A percentile compares a stretch with the other conserved stretches of the same genome.
These are phyloP conservation scores for Columbina picui DNA, from an alignment of 2,113 vertebrate genomes.

Conservation along the genomic window DNA sequence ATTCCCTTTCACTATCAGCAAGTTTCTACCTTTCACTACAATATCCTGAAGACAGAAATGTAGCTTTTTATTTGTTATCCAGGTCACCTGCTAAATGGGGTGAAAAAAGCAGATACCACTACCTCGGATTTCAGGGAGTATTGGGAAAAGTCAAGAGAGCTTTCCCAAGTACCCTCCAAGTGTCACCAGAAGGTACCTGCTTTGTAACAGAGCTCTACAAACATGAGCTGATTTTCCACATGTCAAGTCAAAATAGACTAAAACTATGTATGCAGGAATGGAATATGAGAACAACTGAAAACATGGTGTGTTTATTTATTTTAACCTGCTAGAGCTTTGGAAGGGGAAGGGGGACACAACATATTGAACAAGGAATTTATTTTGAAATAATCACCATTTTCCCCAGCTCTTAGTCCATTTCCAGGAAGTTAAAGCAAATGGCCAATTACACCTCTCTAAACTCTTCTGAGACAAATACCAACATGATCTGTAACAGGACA, in stretches of 20 bases:
- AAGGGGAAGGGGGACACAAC: neutral
- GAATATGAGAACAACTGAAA: neutral
- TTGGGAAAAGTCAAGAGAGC: neutral
- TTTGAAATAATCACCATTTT: neutral
- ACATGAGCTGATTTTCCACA: neutral
- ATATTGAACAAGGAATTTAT: neutral
- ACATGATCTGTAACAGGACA: neutral
- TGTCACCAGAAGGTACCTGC: fast-evolving
- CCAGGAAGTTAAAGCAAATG: neutral
- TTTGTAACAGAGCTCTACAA: neutral
- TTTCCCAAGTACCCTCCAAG: neutral
- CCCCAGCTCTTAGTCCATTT: neutral
- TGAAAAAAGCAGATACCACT: fast-evolving
- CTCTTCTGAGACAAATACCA: neutral
- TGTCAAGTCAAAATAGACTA: neutral
- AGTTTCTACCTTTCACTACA: neutral
- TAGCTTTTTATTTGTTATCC: neutral
- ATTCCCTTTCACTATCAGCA: neutral
- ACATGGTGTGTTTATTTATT: neutral
- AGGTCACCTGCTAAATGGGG: fast-evolving
- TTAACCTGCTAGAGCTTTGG: neutral
- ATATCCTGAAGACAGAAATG: neutral
- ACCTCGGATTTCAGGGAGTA: neutral
- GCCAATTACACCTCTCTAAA: neutral
- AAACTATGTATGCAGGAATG: neutral